Evolutionary conservation across 2,797 vertebrate genomes (phyloP).

Genomic region (Pogoniulus pusillus): DNA sequence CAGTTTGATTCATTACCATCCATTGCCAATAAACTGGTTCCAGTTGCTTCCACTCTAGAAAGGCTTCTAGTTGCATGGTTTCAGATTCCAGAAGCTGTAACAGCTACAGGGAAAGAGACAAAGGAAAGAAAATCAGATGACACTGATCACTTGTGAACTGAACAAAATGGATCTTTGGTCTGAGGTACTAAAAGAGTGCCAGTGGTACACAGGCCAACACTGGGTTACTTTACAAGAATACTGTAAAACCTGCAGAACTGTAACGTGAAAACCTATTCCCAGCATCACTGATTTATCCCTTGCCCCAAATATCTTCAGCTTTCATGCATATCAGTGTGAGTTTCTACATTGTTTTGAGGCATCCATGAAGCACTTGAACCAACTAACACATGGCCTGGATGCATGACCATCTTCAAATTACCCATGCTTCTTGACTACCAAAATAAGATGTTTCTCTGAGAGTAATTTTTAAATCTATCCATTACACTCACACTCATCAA

Average conservation of each 20-base stretch:
- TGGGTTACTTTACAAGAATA: not conserved
- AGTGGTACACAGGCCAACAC: not conserved
- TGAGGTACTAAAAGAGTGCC: not conserved
- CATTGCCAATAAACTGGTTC: constrained; percentile 90
- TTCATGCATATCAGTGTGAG: not conserved
- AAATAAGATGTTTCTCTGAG: not conserved
- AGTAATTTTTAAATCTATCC: not conserved
- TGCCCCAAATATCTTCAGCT: not conserved
- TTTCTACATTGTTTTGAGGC: not conserved
- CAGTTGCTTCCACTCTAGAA: constrained; percentile 84
- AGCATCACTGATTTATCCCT: not conserved
- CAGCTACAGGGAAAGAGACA: constrained; percentile 71
- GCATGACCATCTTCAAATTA: not conserved
- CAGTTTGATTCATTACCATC: constrained; percentile 82
- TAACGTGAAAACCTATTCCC: not conserved
- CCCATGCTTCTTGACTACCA: not conserved
- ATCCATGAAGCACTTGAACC: not conserved
- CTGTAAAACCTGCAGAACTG: fast-evolving
- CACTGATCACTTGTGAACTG: not conserved
- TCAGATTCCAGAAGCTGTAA: constrained; percentile 74
- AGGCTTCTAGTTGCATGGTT: constrained; percentile 81
- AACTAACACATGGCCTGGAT: not conserved
- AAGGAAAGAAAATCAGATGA: not conserved
- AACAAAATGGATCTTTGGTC: not conserved
- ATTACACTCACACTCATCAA: not conserved